phyloP scores from a whole-genome alignment of 2,888 invertebrate species.

The Arctia plantaginis region DNA sequence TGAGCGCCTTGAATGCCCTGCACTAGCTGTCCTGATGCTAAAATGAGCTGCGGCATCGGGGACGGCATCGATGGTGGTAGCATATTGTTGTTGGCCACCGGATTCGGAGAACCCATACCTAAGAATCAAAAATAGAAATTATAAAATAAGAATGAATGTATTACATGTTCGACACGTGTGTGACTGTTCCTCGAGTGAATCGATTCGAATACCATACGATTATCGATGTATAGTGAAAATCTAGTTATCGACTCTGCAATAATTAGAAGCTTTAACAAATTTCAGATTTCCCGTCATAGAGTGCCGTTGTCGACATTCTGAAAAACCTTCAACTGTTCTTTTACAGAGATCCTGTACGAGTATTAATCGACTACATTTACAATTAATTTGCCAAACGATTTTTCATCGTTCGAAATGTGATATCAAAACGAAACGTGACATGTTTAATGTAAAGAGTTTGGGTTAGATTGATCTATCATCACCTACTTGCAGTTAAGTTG shows the following conservation, averaged over 20 bases:
- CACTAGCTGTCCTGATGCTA: conserved; percentile 96
- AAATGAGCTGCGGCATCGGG: conserved; percentile 95
- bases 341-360: not conserved
- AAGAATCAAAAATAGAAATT: conserved; percentile 26
- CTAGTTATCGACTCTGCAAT: not conserved
- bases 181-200: not conserved
- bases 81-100: conserved; percentile 85
- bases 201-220: not conserved
- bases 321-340: not conserved
- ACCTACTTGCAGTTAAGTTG: not conserved
- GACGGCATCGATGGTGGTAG: conserved; percentile 88
- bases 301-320: not conserved
- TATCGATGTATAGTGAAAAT: not conserved
- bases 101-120: conserved; percentile 82
- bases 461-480: not conserved
- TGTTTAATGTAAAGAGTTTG: not conserved
- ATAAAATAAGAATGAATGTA: too few species aligned
- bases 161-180: not conserved
- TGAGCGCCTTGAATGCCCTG: conserved; percentile 98
- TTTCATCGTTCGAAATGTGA: not conserved
- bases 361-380: too few species aligned
- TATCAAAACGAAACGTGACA: too few species aligned
- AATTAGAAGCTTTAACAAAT: not conserved
- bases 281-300: not conserved
- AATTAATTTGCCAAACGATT: too few species aligned